Conservation (phyloP, 2,888 invertebrate species). For the Dermolepida albohirtum region DNA sequence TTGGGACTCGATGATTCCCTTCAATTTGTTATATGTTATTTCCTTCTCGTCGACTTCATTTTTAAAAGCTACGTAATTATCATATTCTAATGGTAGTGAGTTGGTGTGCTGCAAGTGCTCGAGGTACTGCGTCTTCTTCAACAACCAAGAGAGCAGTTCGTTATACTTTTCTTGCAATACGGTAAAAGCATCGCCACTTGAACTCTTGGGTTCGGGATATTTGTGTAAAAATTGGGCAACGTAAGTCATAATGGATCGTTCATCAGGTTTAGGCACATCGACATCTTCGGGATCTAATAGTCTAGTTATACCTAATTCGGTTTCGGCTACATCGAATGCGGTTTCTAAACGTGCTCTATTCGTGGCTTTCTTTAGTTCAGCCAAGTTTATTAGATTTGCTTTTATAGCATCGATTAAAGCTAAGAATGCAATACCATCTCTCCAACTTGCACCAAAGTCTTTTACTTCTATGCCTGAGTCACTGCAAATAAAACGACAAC, state of each 20-base stretch:
- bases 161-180: constrained; percentile 86
- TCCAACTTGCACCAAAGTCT: constrained; percentile 96
- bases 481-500: constrained; percentile 64
- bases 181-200: constrained; percentile 78
- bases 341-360: constrained; percentile 89
- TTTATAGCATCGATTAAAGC: constrained; percentile 96
- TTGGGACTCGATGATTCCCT: constrained; percentile 83
- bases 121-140: constrained; percentile 80
- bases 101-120: constrained; percentile 82
- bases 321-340: constrained; percentile 93
- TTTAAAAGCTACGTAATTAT: constrained; percentile 84
- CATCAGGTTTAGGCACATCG: constrained; percentile 95
- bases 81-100: constrained; percentile 81
- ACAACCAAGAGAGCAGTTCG: constrained; percentile 84
- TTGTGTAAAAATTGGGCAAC: constrained; percentile 98
- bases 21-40: constrained; percentile 80
- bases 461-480: constrained; percentile 88
- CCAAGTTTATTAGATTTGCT: constrained; percentile 90
- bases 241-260: constrained; percentile 98
- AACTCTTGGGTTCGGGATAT: constrained; percentile 88
- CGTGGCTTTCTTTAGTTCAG: constrained; percentile 80
- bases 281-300: constrained; percentile 96
- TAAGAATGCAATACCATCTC: constrained; percentile 95
- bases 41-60: constrained; percentile 81
- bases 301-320: constrained; percentile 89